These are phyloP conservation scores for Damaliscus lunatus DNA, from an alignment of 2,113 vertebrate genomes.

Conservation along the genomic window DNA sequence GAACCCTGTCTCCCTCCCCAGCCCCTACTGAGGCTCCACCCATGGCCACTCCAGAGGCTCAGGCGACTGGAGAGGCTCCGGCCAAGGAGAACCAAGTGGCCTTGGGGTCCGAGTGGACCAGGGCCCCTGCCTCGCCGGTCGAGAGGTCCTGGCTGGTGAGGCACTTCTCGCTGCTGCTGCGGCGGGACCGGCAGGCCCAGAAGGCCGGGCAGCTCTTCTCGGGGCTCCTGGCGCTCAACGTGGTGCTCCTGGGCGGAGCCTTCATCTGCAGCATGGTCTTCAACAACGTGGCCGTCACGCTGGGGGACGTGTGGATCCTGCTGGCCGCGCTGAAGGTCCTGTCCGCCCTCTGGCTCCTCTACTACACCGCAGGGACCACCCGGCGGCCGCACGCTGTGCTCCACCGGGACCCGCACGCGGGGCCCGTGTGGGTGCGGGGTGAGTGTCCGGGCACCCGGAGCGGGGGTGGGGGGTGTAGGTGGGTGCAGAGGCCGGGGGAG, in stretches of 20 bases:
- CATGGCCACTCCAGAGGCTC: neutral
- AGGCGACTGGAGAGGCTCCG: neutral
- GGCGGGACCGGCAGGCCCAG: slow-evolving; percentile 79
- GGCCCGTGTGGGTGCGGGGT: slow-evolving; percentile 85
- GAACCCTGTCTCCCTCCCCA: neutral
- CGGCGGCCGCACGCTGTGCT: slow-evolving; percentile 72
- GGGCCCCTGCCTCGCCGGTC: neutral
- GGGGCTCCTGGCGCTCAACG: slow-evolving; percentile 88
- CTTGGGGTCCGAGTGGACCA: rapidly evolving
- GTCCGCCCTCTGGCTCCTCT: slow-evolving; percentile 86
- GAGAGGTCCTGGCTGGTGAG: slow-evolving; percentile 79
- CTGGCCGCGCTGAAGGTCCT: slow-evolving; percentile 85
- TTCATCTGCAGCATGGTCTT: slow-evolving; percentile 86
- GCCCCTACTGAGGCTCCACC: neutral
- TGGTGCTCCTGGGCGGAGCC: slow-evolving; percentile 89
- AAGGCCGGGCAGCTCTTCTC: slow-evolving; percentile 87
- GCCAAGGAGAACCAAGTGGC: neutral
- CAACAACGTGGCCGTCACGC: slow-evolving; percentile 78
- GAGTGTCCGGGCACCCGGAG: neutral
- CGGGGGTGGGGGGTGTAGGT: neutral
- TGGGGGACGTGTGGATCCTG: slow-evolving; percentile 83
- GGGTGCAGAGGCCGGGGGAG: rapidly evolving
- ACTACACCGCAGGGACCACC: slow-evolving; percentile 80
- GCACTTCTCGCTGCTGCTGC: slow-evolving; percentile 72
- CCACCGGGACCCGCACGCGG: slow-evolving; percentile 86